A percentile compares a stretch with the other conserved stretches of the same genome.
These are phyloP conservation scores for Sesia apiformis DNA, from an alignment of 2,888 invertebrate genomes.

Conservation along the genomic window DNA sequence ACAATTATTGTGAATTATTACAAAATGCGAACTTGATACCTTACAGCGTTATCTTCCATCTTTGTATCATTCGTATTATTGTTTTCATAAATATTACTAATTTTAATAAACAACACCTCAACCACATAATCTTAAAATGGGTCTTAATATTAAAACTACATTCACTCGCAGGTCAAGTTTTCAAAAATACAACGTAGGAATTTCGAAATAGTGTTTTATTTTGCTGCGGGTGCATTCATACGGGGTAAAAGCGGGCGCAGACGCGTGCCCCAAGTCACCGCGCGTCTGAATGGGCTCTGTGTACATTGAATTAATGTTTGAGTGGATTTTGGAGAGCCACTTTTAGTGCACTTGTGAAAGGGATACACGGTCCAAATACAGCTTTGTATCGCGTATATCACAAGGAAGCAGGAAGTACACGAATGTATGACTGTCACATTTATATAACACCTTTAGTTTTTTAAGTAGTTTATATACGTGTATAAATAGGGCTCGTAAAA, in stretches of 20 bases:
- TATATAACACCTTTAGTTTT: too few species aligned
- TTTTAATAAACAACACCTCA: too few species aligned
- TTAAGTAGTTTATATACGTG: too few species aligned
- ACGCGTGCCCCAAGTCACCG: slow-evolving; percentile 10
- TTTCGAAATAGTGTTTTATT: background rate
- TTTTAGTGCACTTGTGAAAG: background rate
- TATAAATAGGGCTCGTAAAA: too few species aligned
- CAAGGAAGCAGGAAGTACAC: background rate
- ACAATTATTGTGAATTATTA: too few species aligned
- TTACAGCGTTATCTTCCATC: too few species aligned
- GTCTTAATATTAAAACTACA: too few species aligned
- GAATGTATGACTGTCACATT: background rate
- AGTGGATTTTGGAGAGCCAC: slow-evolving; percentile 20
- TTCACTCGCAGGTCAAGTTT: too few species aligned
- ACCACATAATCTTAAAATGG: too few species aligned
- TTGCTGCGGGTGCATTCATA: background rate
- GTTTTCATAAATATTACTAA: too few species aligned
- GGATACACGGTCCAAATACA: background rate
- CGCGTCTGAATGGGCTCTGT: slow-evolving; percentile 18
- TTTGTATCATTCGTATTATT: too few species aligned
- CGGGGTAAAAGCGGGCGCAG: background rate
- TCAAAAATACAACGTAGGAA: background rate
- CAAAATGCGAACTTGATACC: too few species aligned
- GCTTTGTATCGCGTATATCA: background rate
- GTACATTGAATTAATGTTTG: slow-evolving; percentile 27